Base-by-base conservation (phyloP, 1,140 invertebrate species). In the Tetramorium parvispinum region DNA sequence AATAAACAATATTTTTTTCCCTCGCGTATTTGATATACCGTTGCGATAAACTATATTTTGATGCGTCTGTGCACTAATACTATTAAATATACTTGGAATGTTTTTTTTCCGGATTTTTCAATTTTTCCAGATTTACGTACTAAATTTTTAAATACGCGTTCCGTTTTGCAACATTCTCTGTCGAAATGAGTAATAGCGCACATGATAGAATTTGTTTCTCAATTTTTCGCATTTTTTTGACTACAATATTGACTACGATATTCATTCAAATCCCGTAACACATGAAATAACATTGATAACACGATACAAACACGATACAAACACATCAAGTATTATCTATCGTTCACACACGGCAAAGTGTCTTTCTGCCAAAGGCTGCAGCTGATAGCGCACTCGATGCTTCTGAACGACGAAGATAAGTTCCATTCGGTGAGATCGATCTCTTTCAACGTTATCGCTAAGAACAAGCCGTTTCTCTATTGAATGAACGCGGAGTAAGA, bases 141-240 rank as follows among this genome's bases (percentile, higher is more conserved):
- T 16, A 13, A 75, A 24, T 75, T 53, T 75, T 37, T 46, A n/a
- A 11, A 71, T 27, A n/a, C 16, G 3, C 13, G 21, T 75, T 40
- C 5, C 4, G 53, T 55, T 66, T 79, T 68, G n/a, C 18, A 66
- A 37, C 43, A 79, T n/a, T 11, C 40, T 27, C 8, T n/a, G n/a
- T 46, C 77, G 1, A 8, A 66, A 40, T 11, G n/a, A 51, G 40
- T n/a, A 79, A 43, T 68, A 43, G 37, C 18, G 21, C 55, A 79
- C n/a, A n/a, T 51, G 63, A 66, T 53, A n/a, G 61, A 66, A 43
- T 43, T 40, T 43, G 40, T 46, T 77, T 16, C 18, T 46, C 37
- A 59, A 27, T 61, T 43, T 21, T 46, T 59, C 21, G 27, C 16
- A 46, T 77, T 77, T 57, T 57, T 59, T 77, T 18, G 24, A 76